These are phyloP conservation scores for Chelonoidis abingdonii DNA, from an alignment of 2,113 vertebrate species.

Conservation along the genomic window DNA sequence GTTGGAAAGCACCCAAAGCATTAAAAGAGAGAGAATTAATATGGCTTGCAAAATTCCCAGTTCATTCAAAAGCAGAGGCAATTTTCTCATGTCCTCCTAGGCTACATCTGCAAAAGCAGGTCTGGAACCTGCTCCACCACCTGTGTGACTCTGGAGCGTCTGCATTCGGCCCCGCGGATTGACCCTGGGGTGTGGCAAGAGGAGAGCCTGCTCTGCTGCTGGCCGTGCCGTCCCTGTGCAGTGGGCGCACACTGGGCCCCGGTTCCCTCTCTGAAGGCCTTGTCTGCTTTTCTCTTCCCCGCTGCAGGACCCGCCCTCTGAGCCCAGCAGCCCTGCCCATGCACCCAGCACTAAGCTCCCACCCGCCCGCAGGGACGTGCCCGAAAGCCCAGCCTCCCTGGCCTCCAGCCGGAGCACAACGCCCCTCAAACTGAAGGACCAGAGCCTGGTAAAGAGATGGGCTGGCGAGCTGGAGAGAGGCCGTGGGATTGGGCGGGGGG, in stretches of 20 bases:
- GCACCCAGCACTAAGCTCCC: constrained; percentile 78
- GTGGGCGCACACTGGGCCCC: not conserved
- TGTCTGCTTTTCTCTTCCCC: not conserved
- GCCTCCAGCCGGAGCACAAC: constrained; percentile 81
- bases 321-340: constrained; percentile 78
- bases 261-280: not conserved
- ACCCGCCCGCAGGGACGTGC: constrained; percentile 76
- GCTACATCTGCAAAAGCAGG: not conserved
- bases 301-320: constrained; percentile 85
- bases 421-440: constrained; percentile 82
- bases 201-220: no score
- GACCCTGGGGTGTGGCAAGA: no score
- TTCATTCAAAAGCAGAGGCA: not conserved
- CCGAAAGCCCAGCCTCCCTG: constrained; percentile 81
- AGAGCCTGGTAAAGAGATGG: constrained; percentile 73
- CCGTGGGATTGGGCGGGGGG: rapidly evolving
- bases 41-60: not conserved
- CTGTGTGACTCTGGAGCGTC: not conserved
- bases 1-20: not conserved
- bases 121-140: not conserved
- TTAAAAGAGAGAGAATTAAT: not conserved
- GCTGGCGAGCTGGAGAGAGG: not conserved
- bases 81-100: not conserved
- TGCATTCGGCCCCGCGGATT: no score
- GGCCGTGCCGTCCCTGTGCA: no score